Evolutionary conservation across 2,888 invertebrate genomes (phyloP).

Genomic region (Leptopilina drosophilae): DNA sequence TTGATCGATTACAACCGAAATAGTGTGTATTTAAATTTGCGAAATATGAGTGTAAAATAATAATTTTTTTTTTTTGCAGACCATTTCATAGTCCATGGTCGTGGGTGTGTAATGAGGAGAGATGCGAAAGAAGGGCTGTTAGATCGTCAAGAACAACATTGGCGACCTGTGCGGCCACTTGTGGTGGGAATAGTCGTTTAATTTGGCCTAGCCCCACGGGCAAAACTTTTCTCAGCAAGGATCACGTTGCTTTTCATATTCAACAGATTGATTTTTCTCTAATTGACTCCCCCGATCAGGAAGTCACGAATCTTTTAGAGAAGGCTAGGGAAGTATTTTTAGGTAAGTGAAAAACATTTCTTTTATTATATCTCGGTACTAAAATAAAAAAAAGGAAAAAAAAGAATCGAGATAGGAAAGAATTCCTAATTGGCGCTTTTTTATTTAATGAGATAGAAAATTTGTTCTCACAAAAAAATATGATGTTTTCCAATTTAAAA

Average conservation of each 20-base stretch:
- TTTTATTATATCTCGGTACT: not conserved
- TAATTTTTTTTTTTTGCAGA: constrained; percentile 55
- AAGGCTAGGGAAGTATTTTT: constrained; percentile 74
- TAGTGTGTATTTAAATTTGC: not conserved
- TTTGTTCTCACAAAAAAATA: too few species aligned
- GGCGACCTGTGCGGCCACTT: constrained; percentile 87
- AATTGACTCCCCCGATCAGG: constrained; percentile 68
- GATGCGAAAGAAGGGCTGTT: constrained; percentile 83
- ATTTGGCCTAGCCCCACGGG: constrained; percentile 89
- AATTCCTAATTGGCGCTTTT: too few species aligned
- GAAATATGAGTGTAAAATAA: not conserved
- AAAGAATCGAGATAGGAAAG: too few species aligned
- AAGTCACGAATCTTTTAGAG: constrained; percentile 70
- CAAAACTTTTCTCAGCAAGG: constrained; percentile 82
- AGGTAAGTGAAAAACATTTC: constrained; percentile 61
- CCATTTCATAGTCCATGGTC: constrained; percentile 82
- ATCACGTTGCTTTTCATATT: constrained; percentile 81
- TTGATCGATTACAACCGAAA: constrained; percentile 24
- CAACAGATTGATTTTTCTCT: constrained; percentile 77
- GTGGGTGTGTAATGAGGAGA: constrained; percentile 84
- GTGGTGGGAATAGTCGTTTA: constrained; percentile 83
- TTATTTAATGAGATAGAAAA: too few species aligned
- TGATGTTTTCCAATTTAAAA: too few species aligned
- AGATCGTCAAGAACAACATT: constrained; percentile 85
- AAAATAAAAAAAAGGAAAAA: too few species aligned